Evolutionary conservation across 1,140 invertebrate genomes (phyloP), one percentile per base, ranked within the genome.

Genomic region (Hylaeus anthracinus): DNA sequence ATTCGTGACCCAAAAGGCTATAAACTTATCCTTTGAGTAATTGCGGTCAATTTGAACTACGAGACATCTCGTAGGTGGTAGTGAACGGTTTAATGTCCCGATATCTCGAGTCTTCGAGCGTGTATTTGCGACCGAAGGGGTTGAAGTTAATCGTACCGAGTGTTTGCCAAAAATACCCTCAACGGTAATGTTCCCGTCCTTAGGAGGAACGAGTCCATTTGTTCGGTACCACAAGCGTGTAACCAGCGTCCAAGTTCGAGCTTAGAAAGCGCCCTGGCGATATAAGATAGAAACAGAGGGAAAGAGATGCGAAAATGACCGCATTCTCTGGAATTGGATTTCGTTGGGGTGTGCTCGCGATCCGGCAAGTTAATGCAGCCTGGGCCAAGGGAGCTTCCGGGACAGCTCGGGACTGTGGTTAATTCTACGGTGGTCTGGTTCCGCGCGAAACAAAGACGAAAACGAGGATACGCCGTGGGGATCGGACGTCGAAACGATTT

Each of bases 321-420:
- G 72, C 78, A 60, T 80, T 80, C 55, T 45, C 51, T 58, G 71
- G 78, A 80, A 80, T 80, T 80, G 78, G 78, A 80, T 80, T 74
- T 58, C 63, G 72, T 43, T 14, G 70, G 37, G 58, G 51, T 5
- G 63, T 80, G 78, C 53, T 67, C 78, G 72, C 71, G 63, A 66
- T 74, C 78, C 63, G 78, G 71, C 74, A 80, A 80, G 78, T 80
- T 80, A 80, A 80, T 80, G 78, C 78, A 80, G 51, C 61, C 10
- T 15, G 71, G 53, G 45, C 53, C 71, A 26, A 37, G 61, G 53
- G 69, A 73, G 15, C 37, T 37, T 12, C 53, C 3, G n/a, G 26
- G 53, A 56, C 70, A 63, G 58, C 26, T 67, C 37, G 43, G 55
- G 66, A 12, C 43, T 55, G 76, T 72, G 78, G 78, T 74, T 80